phyloP scores from a whole-genome alignment of 2,888 invertebrate species.

The Lasioglossum morio region DNA sequence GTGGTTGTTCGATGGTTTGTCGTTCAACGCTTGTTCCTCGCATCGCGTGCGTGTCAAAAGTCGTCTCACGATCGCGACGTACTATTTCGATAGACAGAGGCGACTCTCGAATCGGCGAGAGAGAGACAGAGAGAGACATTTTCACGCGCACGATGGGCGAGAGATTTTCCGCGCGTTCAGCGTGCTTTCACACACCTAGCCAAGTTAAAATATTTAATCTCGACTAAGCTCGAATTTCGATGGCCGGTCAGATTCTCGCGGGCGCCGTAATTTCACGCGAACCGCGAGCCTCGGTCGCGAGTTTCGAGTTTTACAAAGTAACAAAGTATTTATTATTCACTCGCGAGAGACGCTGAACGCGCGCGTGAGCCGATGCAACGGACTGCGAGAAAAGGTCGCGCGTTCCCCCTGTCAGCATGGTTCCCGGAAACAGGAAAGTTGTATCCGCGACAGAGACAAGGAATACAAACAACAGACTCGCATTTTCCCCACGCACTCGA shows the following conservation, averaged over 20 bases:
- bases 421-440: neutral
- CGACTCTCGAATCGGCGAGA: constrained; percentile 45
- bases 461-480: neutral
- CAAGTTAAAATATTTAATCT: constrained; percentile 77
- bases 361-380: constrained; percentile 65
- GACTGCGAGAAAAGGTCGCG: constrained; percentile 43
- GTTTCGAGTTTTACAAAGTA: constrained; percentile 80
- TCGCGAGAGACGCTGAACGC: constrained; percentile 77
- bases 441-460: neutral
- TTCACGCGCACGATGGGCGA: neutral
- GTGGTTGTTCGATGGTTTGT: neutral
- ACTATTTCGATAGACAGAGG: neutral
- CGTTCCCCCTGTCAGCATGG: neutral
- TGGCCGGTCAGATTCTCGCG: neutral
- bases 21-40: constrained; percentile 31
- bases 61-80: constrained; percentile 5
- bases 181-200: constrained; percentile 69
- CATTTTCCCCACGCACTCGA: neutral
- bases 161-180: constrained; percentile 68
- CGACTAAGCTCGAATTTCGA: constrained; percentile 80
- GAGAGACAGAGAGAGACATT: constrained; percentile 54
- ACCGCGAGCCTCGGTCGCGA: constrained; percentile 34
- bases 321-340: constrained; percentile 81
- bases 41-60: constrained; percentile 11
- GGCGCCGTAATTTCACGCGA: neutral